Conservation (phyloP, 2,888 invertebrate genomes). For the Strigamia transsilvanica region DNA sequence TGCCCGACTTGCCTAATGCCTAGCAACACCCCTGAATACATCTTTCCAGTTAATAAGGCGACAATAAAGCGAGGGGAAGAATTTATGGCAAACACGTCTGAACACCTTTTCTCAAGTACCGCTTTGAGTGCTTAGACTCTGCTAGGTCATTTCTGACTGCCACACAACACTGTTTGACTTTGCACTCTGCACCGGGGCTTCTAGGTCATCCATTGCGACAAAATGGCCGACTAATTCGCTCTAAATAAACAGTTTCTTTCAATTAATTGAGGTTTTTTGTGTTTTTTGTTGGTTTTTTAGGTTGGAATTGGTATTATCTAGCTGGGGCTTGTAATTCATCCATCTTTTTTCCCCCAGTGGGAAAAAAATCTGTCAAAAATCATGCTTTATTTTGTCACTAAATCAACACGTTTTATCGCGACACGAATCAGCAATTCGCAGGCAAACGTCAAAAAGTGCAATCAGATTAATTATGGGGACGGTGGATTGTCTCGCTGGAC, state of each 20-base stretch:
- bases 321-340: not conserved
- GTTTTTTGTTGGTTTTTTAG: too few relatives aligned
- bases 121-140: too few relatives aligned
- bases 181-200: too few relatives aligned
- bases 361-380: slow-evolving; percentile 2
- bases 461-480: not conserved
- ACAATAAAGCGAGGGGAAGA: slow-evolving; percentile 8
- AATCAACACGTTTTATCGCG: not conserved
- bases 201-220: too few relatives aligned
- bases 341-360: not conserved
- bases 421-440: slow-evolving; percentile 31
- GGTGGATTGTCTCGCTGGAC: too few relatives aligned
- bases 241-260: too few relatives aligned
- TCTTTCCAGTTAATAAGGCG: slow-evolving; percentile 25
- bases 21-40: not conserved
- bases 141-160: too few relatives aligned
- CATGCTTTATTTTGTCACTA: not conserved
- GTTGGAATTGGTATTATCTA: not conserved
- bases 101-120: not conserved
- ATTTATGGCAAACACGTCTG: not conserved
- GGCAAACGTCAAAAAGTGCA: not conserved
- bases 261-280: too few relatives aligned
- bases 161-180: too few relatives aligned
- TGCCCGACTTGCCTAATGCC: too few relatives aligned
- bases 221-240: too few relatives aligned